These are phyloP conservation scores for Brachymystax lenok DNA, from an alignment of 2,797 vertebrate species.

Conservation along the genomic window DNA sequence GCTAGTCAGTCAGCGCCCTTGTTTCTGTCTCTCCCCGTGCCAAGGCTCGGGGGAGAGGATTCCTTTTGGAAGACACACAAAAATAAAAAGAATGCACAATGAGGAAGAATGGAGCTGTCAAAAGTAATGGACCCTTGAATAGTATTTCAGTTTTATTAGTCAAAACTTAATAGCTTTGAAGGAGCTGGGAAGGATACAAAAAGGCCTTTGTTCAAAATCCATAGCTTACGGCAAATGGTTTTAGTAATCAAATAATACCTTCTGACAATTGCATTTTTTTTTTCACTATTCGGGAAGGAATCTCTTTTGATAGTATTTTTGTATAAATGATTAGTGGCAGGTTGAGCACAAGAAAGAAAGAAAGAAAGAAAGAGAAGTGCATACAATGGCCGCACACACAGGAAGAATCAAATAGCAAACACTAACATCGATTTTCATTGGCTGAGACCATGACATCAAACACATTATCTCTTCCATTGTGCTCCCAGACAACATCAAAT, in stretches of 20 bases:
- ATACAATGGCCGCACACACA: slow-evolving; percentile 2
- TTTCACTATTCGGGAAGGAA: background rate
- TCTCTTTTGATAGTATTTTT: slow-evolving; percentile 3
- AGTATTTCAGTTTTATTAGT: slow-evolving; percentile 61
- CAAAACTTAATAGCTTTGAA: slow-evolving; percentile 54
- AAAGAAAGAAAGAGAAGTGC: slow-evolving; percentile 1
- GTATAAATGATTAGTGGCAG: background rate
- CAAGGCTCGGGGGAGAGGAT: background rate
- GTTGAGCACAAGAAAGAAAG: background rate
- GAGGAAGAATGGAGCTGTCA: slow-evolving; percentile 53
- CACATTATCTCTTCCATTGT: slow-evolving; percentile 15
- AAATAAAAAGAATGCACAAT: slow-evolving; percentile 25
- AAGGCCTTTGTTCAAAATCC: slow-evolving; percentile 31
- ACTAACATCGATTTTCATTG: background rate
- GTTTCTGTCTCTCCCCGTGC: background rate
- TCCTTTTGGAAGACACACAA: background rate
- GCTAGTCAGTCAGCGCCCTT: background rate
- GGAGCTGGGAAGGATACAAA: slow-evolving; percentile 35
- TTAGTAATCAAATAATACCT: slow-evolving; percentile 48
- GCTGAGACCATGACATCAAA: slow-evolving; percentile 8
- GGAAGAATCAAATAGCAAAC: slow-evolving; percentile 1
- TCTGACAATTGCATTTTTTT: slow-evolving; percentile 37
- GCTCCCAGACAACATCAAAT: too few relatives aligned
- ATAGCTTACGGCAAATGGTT: slow-evolving; percentile 37
- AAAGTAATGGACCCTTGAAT: slow-evolving; percentile 45